Base-by-base conservation (phyloP, 2,113 vertebrate species). In the Orthonyx spaldingii region DNA sequence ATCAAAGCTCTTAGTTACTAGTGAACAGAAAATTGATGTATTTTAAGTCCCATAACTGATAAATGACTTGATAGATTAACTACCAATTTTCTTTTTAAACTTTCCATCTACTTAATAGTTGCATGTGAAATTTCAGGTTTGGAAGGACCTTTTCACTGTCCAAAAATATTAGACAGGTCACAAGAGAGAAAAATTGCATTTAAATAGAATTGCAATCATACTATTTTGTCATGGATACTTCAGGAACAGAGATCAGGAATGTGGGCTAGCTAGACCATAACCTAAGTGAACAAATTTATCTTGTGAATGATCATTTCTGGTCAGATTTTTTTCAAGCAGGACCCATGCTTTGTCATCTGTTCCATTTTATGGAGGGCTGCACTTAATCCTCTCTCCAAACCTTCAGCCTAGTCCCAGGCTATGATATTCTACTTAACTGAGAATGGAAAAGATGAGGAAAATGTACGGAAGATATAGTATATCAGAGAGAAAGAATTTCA, bases 11-110 rank as follows among this genome's bases (percentile, higher is more conserved):
- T 81, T 92, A 78, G 88, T 65, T 94, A 87, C 69, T 60, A 10
- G 59, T 96, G 92, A 77, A 74, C 59, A 80, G 71, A 77, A 92
- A 93, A 94, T 77, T 17, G 63, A 92, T 92, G 32, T 72, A 49
- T 88, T 95, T 92, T 41, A 93, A 61, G 57, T 83, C 30, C n/a
- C 16, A 27, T 65, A 94, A 88, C 59, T 66, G 75, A 93, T 69
- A 83, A 85, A 90, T 69, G 12, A 75, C 53, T 80, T 85, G 75
- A 84, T 77, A 39, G 76, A 92, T 84, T 94, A 94, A 53, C 80
- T 82, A 94, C 60, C 76, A 84, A 79, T 92, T 66, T 94, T 84
- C 32, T 56, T 95, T 82, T 87, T 52, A 66, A 87, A 77, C 28
- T 81, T 94, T 50, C 55, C 28, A 71, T 92, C 47, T 89, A n/a